phyloP scores from a whole-genome alignment of 1,140 invertebrate species.

The Drosophila lini region DNA sequence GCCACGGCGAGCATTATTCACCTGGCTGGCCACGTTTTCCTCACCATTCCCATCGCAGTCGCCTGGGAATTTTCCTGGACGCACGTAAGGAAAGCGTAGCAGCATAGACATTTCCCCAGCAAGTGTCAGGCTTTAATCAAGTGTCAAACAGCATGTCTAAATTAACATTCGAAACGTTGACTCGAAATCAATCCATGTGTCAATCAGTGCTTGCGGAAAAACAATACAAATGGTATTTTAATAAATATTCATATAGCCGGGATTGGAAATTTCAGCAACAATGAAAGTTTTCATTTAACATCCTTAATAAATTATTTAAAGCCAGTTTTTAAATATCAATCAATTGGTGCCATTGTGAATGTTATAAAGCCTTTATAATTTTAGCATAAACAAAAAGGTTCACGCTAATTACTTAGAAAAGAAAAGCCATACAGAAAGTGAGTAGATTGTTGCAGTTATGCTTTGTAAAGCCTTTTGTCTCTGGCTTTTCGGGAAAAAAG shows the following conservation, averaged over 20 bases:
- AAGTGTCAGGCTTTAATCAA: conserved; percentile 51
- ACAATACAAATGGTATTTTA: not conserved
- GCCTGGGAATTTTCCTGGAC: conserved; percentile 21
- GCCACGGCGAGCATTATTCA: conserved; percentile 47
- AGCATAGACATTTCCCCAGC: not conserved
- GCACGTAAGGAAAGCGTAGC: conserved; percentile 19
- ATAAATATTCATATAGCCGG: not conserved
- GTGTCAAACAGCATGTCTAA: conserved; percentile 35
- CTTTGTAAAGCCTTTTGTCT: not conserved
- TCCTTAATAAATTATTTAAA: not conserved
- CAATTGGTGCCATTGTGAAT: no score
- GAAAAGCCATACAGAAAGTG: not conserved
- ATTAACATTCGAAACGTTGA: conserved; percentile 33
- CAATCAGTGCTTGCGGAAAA: conserved; percentile 19
- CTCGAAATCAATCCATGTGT: conserved; percentile 32
- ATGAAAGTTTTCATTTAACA: not conserved
- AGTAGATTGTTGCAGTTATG: not conserved
- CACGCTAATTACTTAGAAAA: no score
- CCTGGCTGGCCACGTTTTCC: conserved; percentile 29
- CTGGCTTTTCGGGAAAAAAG: no score
- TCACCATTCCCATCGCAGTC: not conserved
- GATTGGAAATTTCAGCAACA: not conserved
- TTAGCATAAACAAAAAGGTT: not conserved
- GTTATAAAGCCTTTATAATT: no score
- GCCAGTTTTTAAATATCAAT: not conserved